Evolutionary conservation across 1,140 invertebrate genomes (phyloP).

Genomic region (Metopolophium dirhodum): DNA sequence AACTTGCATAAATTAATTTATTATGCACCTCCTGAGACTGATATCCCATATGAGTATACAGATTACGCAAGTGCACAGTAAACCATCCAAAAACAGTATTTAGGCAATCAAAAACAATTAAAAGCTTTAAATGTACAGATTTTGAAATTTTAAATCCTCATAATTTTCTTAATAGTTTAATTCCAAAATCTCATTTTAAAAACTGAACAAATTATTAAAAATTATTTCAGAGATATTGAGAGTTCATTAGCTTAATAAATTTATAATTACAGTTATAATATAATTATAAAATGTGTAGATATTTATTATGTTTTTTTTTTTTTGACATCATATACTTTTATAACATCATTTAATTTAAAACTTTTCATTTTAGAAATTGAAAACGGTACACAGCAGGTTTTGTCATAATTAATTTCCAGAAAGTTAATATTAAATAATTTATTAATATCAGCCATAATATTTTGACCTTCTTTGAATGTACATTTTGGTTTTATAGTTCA

Average conservation of each 20-base stretch:
- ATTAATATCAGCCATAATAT: not conserved
- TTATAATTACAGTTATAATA: not conserved
- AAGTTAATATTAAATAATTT: not conserved
- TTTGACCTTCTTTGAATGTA: not conserved
- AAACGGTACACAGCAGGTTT: not conserved
- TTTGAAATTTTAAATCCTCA: no score
- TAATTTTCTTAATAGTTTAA: not conserved
- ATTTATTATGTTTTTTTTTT: not conserved
- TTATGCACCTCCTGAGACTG: not conserved
- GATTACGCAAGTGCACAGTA: not conserved
- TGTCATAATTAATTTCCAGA: not conserved
- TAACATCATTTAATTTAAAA: not conserved
- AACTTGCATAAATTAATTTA: not conserved
- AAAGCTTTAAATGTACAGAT: not conserved
- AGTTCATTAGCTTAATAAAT: not conserved
- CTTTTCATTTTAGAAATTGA: not conserved
- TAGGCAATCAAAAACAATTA: not conserved
- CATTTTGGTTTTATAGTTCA: not conserved
- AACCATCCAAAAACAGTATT: not conserved
- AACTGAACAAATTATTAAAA: not conserved
- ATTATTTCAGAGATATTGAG: not conserved
- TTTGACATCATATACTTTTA: not conserved
- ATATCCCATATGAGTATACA: not conserved
- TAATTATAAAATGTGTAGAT: not conserved
- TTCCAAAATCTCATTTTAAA: not conserved